A percentile compares a stretch with the other conserved stretches of the same genome.
Conservation (phyloP, 2,113 vertebrate genomes). For the Meriones unguiculatus region DNA sequence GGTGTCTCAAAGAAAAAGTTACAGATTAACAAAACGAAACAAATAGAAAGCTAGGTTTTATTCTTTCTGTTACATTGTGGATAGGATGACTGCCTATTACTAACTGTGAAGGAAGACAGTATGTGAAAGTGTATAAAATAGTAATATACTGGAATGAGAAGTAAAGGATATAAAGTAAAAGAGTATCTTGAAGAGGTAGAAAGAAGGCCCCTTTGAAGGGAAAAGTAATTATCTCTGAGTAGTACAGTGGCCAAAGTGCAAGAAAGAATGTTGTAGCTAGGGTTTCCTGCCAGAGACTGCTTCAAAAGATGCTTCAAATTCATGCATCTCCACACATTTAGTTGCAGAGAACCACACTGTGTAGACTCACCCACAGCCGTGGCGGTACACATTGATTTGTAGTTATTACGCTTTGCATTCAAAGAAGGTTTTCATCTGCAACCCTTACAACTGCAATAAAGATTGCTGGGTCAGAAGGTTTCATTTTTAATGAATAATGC, state of each 20-base stretch:
- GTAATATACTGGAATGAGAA: background rate
- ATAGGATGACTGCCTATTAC: background rate
- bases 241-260: background rate
- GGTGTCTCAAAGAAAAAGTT: background rate
- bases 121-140: background rate
- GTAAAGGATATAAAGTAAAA: background rate
- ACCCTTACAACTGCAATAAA: slow-evolving; percentile 31
- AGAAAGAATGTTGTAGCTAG: background rate
- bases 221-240: background rate
- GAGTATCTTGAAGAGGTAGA: background rate
- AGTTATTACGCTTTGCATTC: slow-evolving; percentile 36
- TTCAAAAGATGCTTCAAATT: background rate
- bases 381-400: background rate
- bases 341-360: background rate
- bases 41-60: background rate
- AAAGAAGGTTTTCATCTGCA: slow-evolving; percentile 46
- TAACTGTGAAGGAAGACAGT: background rate
- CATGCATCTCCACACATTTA: background rate
- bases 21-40: background rate
- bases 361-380: background rate
- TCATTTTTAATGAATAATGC: slow-evolving; percentile 71
- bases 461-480: slow-evolving; percentile 60
- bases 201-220: background rate
- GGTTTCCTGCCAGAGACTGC: background rate
- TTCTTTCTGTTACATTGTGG: background rate